Evolutionary conservation across 2,113 vertebrate species (phyloP).

Genomic region (Eurystomus gularis): DNA sequence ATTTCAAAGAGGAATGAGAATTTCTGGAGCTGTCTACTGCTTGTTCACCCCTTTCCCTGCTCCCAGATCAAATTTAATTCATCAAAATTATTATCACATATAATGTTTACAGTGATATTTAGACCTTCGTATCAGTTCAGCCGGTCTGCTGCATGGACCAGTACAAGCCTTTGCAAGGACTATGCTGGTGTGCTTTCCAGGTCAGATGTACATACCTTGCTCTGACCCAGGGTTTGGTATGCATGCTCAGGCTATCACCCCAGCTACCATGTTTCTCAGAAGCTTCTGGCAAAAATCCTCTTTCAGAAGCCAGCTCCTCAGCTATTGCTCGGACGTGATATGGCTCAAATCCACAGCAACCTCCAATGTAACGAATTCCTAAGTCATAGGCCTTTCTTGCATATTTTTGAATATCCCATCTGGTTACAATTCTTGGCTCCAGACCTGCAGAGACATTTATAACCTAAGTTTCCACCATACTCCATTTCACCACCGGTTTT

Average conservation of each 20-base stretch:
- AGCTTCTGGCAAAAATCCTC: slow-evolving; percentile 83
- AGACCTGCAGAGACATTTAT: slow-evolving; percentile 73
- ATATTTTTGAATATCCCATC: slow-evolving; percentile 95
- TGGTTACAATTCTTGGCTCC: slow-evolving; percentile 89
- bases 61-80: not conserved
- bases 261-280: slow-evolving; percentile 93
- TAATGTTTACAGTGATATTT: not conserved
- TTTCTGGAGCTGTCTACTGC: not conserved
- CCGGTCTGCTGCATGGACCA: not conserved
- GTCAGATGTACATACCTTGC: slow-evolving; percentile 82
- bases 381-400: slow-evolving; percentile 89
- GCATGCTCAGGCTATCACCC: slow-evolving; percentile 88
- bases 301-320: slow-evolving; percentile 89
- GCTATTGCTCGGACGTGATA: slow-evolving; percentile 91
- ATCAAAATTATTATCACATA: not conserved
- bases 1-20: not conserved
- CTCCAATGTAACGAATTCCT: slow-evolving; percentile 90
- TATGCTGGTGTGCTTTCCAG: not conserved
- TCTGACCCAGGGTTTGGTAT: slow-evolving; percentile 97
- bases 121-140: not conserved
- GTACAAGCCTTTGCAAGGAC: not conserved
- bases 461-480: not conserved
- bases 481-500: not conserved
- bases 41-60: not conserved
- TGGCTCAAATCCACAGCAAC: slow-evolving; percentile 95